Evolutionary conservation across 2,888 invertebrate species (phyloP), one percentile per base, ranked within the genome.

Genomic region (Eucera pruinosa): DNA sequence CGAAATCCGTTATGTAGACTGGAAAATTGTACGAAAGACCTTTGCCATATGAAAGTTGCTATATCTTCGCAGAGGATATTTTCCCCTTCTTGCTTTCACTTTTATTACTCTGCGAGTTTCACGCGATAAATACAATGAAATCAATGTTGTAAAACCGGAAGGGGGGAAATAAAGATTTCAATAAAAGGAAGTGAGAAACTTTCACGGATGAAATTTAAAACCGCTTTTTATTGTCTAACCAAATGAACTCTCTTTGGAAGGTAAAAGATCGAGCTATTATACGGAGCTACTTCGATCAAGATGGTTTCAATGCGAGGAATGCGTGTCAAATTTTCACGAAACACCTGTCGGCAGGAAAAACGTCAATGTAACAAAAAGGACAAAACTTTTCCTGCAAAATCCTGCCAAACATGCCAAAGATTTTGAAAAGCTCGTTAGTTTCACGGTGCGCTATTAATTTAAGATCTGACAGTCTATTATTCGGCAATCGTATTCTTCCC

Each of bases 391-490:
- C 2, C 48, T 15, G 23, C n/a, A 11, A 41, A 50, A 41, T 52
- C 41, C 23, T 43, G 30, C 23, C 30, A 33, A 45, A 23, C 13
- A 23, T 20, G 41, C 20, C 41, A 50, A 50, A 39, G 20, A 20
- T 15, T 4, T 27, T 1, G 36, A n/a, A 18, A n/a, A 55, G 15
- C 36, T 5, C n/a, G 13, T 15, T 13, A 41, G 18, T 13, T 57
- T 30, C 11, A 11, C 41, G 33, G 41, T 57, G 43, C 23, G 39
- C 13, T 30, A 48, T 70, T 48, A n/a, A 50, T 57, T 57, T 11
- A n/a, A 30, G 36, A 62, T n/a, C 55, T 57, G 57, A 66, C 48
- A 15, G 36, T 48, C 45, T n/a, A 47, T 47, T 47, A 45, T 30
- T 54, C 33, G n/a, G 9, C 18, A 36, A 50, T 57, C 65, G 43